phyloP scores from a whole-genome alignment of 1,140 invertebrate species.

The Psix sp. region DNA sequence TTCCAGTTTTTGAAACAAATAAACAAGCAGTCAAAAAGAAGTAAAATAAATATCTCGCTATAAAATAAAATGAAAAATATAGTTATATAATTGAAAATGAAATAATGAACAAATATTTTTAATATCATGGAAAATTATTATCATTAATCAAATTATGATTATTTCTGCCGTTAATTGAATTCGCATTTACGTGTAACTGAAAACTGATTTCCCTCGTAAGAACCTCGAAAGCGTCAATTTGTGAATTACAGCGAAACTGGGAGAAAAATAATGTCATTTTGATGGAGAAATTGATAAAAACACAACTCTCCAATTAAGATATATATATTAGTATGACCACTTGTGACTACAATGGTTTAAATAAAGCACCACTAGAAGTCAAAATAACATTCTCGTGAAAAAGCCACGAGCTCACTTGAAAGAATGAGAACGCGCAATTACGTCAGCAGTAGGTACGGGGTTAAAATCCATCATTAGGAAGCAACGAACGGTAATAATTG shows the following conservation, averaged over 20 bases:
- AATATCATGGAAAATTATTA: no score
- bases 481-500: slow-evolving; percentile 51
- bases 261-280: slow-evolving; percentile 2
- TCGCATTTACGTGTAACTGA: no score
- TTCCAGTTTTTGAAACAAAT: no score
- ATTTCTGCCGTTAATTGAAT: no score
- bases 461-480: slow-evolving; percentile 45
- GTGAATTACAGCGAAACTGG: not conserved
- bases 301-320: slow-evolving; percentile 34
- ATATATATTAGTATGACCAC: slow-evolving; percentile 33
- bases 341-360: slow-evolving; percentile 32
- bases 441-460: slow-evolving; percentile 5
- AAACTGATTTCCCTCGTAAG: no score
- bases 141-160: no score
- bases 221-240: no score
- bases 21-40: no score
- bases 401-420: slow-evolving; percentile 27
- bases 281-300: slow-evolving; percentile 9
- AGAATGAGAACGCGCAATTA: slow-evolving; percentile 42
- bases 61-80: no score
- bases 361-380: slow-evolving; percentile 23
- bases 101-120: no score
- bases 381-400: slow-evolving; percentile 38
- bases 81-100: no score
- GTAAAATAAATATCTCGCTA: no score